These are phyloP conservation scores for Noctua janthe DNA, from an alignment of 2,888 invertebrate genomes.

Conservation along the genomic window DNA sequence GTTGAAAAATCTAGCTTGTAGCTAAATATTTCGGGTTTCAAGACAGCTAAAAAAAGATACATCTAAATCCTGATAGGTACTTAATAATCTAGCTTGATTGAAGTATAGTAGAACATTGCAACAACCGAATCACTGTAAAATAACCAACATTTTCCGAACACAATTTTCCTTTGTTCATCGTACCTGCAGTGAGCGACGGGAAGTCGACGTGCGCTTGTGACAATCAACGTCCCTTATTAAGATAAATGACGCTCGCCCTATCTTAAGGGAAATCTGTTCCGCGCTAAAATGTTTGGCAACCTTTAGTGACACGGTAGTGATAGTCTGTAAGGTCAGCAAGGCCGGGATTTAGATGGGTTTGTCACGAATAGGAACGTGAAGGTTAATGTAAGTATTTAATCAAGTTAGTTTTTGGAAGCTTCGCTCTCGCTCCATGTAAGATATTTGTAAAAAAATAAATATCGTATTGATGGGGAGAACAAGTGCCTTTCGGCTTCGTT, in stretches of 20 bases:
- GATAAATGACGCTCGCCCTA: slow-evolving; percentile 67
- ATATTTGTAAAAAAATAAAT: not conserved
- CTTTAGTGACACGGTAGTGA: slow-evolving; percentile 17
- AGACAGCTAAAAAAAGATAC: not conserved
- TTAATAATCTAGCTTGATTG: not conserved
- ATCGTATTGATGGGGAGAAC: too few species aligned
- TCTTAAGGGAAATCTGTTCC: slow-evolving; percentile 39
- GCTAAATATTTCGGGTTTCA: not conserved
- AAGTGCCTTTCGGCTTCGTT: too few species aligned
- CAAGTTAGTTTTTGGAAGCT: not conserved
- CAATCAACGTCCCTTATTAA: slow-evolving; percentile 73
- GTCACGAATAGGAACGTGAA: slow-evolving; percentile 16
- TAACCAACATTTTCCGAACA: slow-evolving; percentile 23
- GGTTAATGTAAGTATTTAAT: slow-evolving; percentile 3
- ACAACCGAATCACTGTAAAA: slow-evolving; percentile 4
- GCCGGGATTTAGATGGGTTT: slow-evolving; percentile 18
- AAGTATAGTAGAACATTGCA: not conserved
- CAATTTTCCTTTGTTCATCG: slow-evolving; percentile 40
- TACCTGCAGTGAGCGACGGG: slow-evolving; percentile 34
- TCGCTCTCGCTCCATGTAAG: not conserved
- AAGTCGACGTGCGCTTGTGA: slow-evolving; percentile 51
- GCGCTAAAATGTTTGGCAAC: slow-evolving; percentile 42
- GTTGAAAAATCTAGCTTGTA: not conserved
- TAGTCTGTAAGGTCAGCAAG: slow-evolving; percentile 12
- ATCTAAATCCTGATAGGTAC: not conserved